A percentile compares a stretch with the other conserved stretches of the same genome.
phyloP scores from a whole-genome alignment of 2,888 invertebrate genomes.

The Mesoligia furuncula region DNA sequence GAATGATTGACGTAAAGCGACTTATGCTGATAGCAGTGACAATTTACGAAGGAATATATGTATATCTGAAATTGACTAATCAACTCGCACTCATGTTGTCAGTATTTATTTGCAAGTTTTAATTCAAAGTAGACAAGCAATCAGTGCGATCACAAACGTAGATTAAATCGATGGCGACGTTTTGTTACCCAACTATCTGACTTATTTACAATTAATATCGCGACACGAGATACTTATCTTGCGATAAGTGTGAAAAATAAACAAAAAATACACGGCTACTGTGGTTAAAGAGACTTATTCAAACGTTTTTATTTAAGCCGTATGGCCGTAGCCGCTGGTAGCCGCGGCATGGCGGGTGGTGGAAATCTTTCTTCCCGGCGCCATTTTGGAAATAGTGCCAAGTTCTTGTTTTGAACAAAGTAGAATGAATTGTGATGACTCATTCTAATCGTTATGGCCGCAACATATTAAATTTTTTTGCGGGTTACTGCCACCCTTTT shows the following conservation, averaged over 20 bases:
- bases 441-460: constrained; percentile 32
- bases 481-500: constrained; percentile 37
- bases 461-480: constrained; percentile 54
- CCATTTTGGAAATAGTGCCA: constrained; percentile 40
- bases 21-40: constrained; percentile 28
- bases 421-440: constrained; percentile 54
- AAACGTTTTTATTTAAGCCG: constrained; percentile 30
- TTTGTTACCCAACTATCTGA: constrained; percentile 22
- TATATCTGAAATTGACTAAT: constrained; percentile 6
- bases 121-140: constrained; percentile 2
- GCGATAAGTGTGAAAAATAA: constrained; percentile 44
- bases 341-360: constrained; percentile 13
- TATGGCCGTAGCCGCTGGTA: constrained; percentile 9
- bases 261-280: constrained; percentile 38
- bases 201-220: constrained; percentile 46
- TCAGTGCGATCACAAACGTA: constrained; percentile 14
- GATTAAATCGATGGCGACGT: constrained; percentile 23
- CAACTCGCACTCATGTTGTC: background rate
- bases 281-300: constrained; percentile 28
- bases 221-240: constrained; percentile 49
- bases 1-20: constrained; percentile 56
- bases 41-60: constrained; percentile 24
- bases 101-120: constrained; percentile 1
- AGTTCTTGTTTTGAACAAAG: constrained; percentile 54
- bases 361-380: constrained; percentile 37